Percentiles rank a stretch among this genome's conserved stretches.
Conservation (phyloP, 1,140 invertebrate species). For the Drosophila sucinea region DNA sequence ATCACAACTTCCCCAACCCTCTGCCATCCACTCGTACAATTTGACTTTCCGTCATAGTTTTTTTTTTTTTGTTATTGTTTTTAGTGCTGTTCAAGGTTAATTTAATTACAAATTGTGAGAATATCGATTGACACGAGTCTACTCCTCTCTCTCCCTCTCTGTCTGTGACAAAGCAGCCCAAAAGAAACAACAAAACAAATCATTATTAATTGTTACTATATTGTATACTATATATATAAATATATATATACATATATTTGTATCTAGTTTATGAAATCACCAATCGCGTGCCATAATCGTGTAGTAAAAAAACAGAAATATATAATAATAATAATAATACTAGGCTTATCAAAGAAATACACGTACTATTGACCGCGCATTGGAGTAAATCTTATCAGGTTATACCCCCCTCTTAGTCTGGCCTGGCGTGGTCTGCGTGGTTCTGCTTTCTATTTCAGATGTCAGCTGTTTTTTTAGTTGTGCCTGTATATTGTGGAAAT, state of each 20-base stretch:
- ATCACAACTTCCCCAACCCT: background rate
- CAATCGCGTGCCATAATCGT: constrained; percentile 41
- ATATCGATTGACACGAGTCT: constrained; percentile 47
- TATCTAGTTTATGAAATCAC: constrained; percentile 1
- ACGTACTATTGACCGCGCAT: constrained; percentile 23
- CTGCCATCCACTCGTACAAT: background rate
- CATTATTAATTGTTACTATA: constrained; percentile 39
- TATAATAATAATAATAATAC: constrained; percentile 10
- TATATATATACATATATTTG: background rate
- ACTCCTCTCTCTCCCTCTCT: too few relatives aligned
- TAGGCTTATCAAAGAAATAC: constrained; percentile 8
- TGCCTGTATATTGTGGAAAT: constrained; percentile 11
- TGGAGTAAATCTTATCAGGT: constrained; percentile 18
- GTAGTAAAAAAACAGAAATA: constrained; percentile 19
- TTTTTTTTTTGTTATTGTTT: constrained; percentile 44
- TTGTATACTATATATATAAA: background rate
- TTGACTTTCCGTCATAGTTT: constrained; percentile 14
- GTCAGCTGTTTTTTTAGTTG: constrained; percentile 11
- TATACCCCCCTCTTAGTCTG: constrained; percentile 11
- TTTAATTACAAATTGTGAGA: constrained; percentile 63
- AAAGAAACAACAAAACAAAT: constrained; percentile 15
- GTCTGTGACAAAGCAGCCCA: constrained; percentile 23
- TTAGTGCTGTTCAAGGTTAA: constrained; percentile 67
- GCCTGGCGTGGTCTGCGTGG: background rate
- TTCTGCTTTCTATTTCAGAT: background rate